phyloP scores from a whole-genome alignment of 2,888 invertebrate genomes.

The Mamestra brassicae region DNA sequence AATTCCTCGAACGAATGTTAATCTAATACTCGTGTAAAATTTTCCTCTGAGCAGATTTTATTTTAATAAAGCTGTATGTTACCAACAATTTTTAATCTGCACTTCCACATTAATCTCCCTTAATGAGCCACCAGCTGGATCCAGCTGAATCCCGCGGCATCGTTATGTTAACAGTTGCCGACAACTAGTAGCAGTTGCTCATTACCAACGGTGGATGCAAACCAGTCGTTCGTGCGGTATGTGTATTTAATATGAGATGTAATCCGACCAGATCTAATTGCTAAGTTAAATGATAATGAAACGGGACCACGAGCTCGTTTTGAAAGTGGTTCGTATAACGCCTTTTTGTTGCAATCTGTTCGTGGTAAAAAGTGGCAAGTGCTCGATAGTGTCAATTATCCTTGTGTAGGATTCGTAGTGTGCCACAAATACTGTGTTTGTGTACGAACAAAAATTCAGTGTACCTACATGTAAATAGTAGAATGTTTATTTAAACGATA shows the following conservation, averaged over 20 bases:
- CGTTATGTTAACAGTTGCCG: constrained; percentile 30
- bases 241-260: constrained; percentile 59
- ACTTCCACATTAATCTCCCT: constrained; percentile 41
- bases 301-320: constrained; percentile 49
- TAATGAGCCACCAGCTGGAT: constrained; percentile 41
- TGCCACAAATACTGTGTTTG: background rate
- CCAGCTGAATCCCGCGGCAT: constrained; percentile 28
- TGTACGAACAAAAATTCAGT: background rate
- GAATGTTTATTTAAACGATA: constrained; percentile 25
- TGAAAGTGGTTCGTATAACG: constrained; percentile 59
- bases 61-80: constrained; percentile 16
- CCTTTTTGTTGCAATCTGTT: constrained; percentile 33
- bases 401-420: constrained; percentile 16
- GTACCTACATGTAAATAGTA: background rate
- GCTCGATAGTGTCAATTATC: constrained; percentile 21
- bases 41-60: constrained; percentile 3
- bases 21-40: background rate
- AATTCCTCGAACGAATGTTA: constrained; percentile 17
- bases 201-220: constrained; percentile 37
- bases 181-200: constrained; percentile 30
- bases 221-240: constrained; percentile 50
- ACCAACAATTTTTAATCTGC: constrained; percentile 19
- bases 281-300: constrained; percentile 56
- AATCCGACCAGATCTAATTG: constrained; percentile 61
- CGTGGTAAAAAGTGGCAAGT: constrained; percentile 13